Evolutionary conservation across 1,140 invertebrate genomes (phyloP).

Genomic region (Piezodorus guildinii): DNA sequence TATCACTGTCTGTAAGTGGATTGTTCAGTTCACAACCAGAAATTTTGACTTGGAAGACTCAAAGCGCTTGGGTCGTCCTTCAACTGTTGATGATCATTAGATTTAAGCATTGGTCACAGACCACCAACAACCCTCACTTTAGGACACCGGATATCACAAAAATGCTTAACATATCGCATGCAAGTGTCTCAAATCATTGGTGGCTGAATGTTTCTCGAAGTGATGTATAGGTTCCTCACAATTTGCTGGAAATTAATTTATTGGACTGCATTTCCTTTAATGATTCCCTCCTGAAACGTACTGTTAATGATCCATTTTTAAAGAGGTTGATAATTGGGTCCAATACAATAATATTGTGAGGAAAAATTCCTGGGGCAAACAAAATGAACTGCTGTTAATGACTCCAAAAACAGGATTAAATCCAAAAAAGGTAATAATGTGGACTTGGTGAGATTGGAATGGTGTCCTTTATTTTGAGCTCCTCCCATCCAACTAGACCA

Average conservation of each 20-base stretch:
- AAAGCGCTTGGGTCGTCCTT: no score
- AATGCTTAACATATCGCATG: background rate
- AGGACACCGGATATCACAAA: background rate
- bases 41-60: no score
- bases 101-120: no score
- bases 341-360: background rate
- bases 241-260: background rate
- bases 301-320: background rate
- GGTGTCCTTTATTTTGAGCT: background rate
- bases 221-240: background rate
- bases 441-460: background rate
- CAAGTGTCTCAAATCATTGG: background rate
- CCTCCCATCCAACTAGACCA: background rate
- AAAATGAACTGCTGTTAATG: background rate
- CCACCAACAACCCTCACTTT: no score
- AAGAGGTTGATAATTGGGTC: background rate
- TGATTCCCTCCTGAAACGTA: background rate
- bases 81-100: no score
- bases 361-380: background rate
- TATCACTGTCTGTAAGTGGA: no score
- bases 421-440: background rate
- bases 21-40: no score
- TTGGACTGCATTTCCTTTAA: background rate
- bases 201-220: background rate
- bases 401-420: background rate